Evolutionary conservation across 2,888 invertebrate genomes (phyloP).

Genomic region (Parelbella ahira): DNA sequence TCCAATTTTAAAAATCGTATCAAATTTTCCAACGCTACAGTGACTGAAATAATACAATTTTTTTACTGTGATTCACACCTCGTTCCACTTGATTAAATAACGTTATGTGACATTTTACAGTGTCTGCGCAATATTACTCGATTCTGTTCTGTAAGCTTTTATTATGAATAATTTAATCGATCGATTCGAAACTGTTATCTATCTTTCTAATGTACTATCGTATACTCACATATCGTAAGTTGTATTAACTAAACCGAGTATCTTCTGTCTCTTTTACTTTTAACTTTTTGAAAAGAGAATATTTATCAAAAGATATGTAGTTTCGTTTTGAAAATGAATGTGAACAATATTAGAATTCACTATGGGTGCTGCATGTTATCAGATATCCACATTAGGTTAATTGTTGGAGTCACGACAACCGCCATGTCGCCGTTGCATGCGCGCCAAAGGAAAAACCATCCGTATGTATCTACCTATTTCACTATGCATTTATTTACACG

Average conservation of each 20-base stretch:
- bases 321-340: conserved; percentile 14
- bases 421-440: conserved; percentile 15
- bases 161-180: no score
- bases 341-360: conserved; percentile 14
- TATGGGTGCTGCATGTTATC: conserved; percentile 22
- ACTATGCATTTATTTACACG: neutral
- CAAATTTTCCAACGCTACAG: no score
- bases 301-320: neutral
- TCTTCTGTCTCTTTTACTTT: neutral
- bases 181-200: no score
- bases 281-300: conserved; percentile 3
- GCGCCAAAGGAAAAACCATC: conserved; percentile 9
- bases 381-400: conserved; percentile 21
- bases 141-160: no score
- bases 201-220: no score
- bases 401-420: conserved; percentile 24
- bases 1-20: no score
- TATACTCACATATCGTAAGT: no score
- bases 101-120: neutral
- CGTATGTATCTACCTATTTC: neutral
- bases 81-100: conserved; percentile 12
- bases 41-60: neutral
- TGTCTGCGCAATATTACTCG: no score
- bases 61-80: conserved; percentile 1
- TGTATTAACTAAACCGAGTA: no score